Conservation (phyloP, 2,113 vertebrate genomes). For the Myotis davidii region DNA sequence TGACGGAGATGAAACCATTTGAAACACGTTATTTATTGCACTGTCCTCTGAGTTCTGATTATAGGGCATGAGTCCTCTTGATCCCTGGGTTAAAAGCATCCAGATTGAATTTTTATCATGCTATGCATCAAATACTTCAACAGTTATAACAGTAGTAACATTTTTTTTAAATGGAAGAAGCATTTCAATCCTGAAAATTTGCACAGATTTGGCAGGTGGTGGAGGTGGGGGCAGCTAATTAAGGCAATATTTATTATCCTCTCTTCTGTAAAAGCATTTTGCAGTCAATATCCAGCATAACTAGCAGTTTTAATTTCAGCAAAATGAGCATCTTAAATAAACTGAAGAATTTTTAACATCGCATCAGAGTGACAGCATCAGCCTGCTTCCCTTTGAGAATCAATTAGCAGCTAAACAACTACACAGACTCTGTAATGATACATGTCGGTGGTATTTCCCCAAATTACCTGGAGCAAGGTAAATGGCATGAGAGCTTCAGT, state of each 20-base stretch:
- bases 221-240: neutral
- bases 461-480: conserved; percentile 90
- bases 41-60: conserved; percentile 33
- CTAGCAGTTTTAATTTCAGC: conserved; percentile 74
- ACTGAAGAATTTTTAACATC: conserved; percentile 55
- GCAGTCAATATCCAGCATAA: conserved; percentile 16
- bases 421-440: conserved; percentile 83
- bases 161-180: neutral
- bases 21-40: conserved; percentile 5
- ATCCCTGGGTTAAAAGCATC: neutral
- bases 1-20: neutral
- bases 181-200: neutral
- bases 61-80: neutral
- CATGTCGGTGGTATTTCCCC: conserved; percentile 84
- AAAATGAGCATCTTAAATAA: conserved; percentile 76
- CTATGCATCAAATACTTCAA: neutral
- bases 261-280: conserved; percentile 26
- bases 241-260: conserved; percentile 17
- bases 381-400: conserved; percentile 89
- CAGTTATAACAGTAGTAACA: conserved; percentile 19
- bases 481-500: conserved; percentile 83
- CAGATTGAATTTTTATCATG: conserved; percentile 33
- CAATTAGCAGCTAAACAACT: conserved; percentile 92
- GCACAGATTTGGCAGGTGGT: neutral
- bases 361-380: conserved; percentile 84